These are phyloP conservation scores for Drosophila greeni DNA, from an alignment of 2,888 invertebrate genomes.

Conservation along the genomic window DNA sequence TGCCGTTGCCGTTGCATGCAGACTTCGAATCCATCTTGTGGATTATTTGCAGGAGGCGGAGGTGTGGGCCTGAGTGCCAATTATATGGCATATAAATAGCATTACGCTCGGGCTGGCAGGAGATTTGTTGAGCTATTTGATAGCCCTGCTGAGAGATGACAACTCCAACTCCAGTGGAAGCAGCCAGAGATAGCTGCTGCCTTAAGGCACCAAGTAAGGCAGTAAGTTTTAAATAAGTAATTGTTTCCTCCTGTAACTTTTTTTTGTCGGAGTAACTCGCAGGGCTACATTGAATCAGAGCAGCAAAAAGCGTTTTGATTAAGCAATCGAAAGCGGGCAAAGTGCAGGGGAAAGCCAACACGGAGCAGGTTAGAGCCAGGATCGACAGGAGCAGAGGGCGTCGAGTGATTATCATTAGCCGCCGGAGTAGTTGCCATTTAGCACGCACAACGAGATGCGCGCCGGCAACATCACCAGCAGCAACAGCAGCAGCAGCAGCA, in stretches of 20 bases:
- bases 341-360: conserved; percentile 7
- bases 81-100: conserved; percentile 51
- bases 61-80: conserved; percentile 30
- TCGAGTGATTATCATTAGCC: conserved; percentile 71
- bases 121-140: conserved; percentile 49
- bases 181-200: not conserved
- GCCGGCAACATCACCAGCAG: conserved; percentile 19
- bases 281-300: conserved; percentile 2
- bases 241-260: not conserved
- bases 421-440: conserved; percentile 65
- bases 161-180: not conserved
- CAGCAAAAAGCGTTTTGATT: conserved; percentile 35
- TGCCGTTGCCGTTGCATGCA: conserved; percentile 38
- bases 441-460: conserved; percentile 60
- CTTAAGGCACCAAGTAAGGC: conserved; percentile 5
- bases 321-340: conserved; percentile 42
- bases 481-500: conserved; percentile 14
- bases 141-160: conserved; percentile 43
- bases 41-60: conserved; percentile 4
- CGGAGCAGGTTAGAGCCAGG: conserved; percentile 19
- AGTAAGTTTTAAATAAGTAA: not conserved
- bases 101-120: conserved; percentile 38
- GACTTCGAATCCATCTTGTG: conserved; percentile 38
- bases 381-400: conserved; percentile 30
- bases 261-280: not conserved